These are phyloP conservation scores for Iphiclides podalirius DNA, from an alignment of 2,888 invertebrate species.

Conservation along the genomic window DNA sequence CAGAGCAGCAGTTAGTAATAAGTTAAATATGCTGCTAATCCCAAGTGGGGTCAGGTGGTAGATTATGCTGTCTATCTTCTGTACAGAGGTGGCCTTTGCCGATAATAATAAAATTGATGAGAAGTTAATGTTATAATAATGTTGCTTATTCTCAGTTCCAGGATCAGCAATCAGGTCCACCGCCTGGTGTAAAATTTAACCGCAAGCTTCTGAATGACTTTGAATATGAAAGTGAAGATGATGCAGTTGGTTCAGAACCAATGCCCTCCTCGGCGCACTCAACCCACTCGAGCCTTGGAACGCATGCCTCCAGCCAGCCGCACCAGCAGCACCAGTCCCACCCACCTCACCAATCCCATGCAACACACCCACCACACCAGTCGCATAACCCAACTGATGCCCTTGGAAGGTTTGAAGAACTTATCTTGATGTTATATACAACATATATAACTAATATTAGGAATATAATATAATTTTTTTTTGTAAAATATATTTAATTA, in stretches of 20 bases:
- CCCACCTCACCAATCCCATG: conserved; percentile 22
- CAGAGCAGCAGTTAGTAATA: too few species aligned
- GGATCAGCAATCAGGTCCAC: conserved; percentile 54
- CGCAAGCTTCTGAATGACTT: conserved; percentile 90
- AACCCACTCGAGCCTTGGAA: conserved; percentile 33
- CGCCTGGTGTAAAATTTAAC: conserved; percentile 85
- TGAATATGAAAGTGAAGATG: conserved; percentile 95
- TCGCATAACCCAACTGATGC: conserved; percentile 53
- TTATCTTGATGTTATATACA: too few species aligned
- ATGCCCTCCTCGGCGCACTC: conserved; percentile 29
- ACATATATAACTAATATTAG: too few species aligned
- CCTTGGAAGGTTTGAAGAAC: conserved; percentile 61
- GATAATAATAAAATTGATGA: too few species aligned
- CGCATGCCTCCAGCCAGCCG: conserved; percentile 30
- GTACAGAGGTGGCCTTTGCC: too few species aligned
- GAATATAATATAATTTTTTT: too few species aligned
- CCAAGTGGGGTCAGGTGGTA: too few species aligned
- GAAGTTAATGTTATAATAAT: too few species aligned
- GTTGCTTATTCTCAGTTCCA: conserved; percentile 67
- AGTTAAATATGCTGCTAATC: too few species aligned
- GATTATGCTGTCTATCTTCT: too few species aligned
- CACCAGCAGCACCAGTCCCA: conserved; percentile 25
- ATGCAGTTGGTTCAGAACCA: conserved; percentile 74
- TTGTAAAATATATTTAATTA: too few species aligned
- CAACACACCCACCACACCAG: conserved; percentile 16